phyloP scores from a whole-genome alignment of 2,113 vertebrate genomes.

The Pteropus alecto region DNA sequence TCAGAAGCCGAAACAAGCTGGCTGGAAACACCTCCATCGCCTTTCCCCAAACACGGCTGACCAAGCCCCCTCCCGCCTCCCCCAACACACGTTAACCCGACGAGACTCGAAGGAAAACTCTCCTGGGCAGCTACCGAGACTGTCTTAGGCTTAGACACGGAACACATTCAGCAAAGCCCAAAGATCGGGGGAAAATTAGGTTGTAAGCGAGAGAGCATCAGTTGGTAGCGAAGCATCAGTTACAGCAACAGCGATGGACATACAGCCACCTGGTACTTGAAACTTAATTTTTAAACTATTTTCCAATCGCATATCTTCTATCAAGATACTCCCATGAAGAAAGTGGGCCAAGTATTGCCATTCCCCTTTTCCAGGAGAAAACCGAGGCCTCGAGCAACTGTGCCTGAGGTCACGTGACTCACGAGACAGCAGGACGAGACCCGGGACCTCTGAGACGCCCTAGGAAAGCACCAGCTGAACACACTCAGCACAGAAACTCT shows the following conservation, averaged over 20 bases:
- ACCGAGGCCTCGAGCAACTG: neutral
- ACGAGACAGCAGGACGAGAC: neutral
- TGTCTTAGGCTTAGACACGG: neutral
- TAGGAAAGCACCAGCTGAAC: neutral
- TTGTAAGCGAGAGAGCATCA: neutral
- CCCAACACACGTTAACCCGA: neutral
- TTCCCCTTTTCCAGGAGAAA: neutral
- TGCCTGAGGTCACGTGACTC: neutral
- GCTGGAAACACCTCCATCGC: neutral
- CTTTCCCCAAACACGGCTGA: neutral
- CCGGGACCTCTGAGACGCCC: neutral
- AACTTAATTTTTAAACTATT: neutral
- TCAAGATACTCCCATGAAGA: neutral
- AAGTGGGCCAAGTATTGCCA: too few relatives aligned
- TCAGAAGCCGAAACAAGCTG: neutral
- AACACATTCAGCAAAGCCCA: neutral
- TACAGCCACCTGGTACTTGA: neutral
- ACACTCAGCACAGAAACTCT: neutral
- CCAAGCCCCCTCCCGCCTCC: accelerated
- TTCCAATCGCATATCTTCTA: neutral
- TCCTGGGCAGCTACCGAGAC: neutral
- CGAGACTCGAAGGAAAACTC: neutral
- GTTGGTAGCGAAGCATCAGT: neutral
- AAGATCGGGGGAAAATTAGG: neutral
- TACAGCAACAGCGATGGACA: accelerated